Evolutionary conservation across 2,113 vertebrate species (phyloP), one percentile per base, ranked within the genome.

Genomic region (cattle (Bos taurus)): DNA sequence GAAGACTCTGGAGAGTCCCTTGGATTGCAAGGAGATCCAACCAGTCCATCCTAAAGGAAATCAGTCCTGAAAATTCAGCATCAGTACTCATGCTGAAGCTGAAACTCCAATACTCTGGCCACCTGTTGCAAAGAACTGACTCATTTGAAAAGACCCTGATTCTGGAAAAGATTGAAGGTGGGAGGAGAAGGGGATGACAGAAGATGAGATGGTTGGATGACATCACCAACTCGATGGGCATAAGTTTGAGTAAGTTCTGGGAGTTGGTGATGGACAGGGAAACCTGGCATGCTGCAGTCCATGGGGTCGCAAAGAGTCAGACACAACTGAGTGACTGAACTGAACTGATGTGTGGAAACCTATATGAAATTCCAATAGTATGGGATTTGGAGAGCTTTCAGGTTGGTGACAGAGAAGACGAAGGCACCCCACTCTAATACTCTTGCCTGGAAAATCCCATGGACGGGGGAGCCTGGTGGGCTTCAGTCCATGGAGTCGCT

Each of bases 401-500:
- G 5, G 48, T 6, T 54, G 48, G 50, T 82, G 10, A n/a, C 13
- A 5, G 26, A 60, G 26, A 60, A 60, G 26, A 26, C 6, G 26
- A 60, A 28, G 59, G 59, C 59, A 60, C 59, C 59, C 26, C 11
- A 60, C 5, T 60, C 59, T 2, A 60, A 2, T 60, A 14, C 5
- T 28, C 26, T 60, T 60, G 59, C 26, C 59, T 28, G 59, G 59
- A 60, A 28, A 60, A 60, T 28, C 59, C 12, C 5, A 28, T 60
- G 26, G 59, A 60, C 0, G 1, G 12, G 26, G 12, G 59, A 60
- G 26, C 26, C 26, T 60, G 12, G 5, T 60, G 26, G 26, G 26
- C 59, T 60, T 13, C 26, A 60, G 26, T 60, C 26, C 59, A 60
- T 28, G 26, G 26, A 2, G 23, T 60, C 2, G 1, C 0, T 0